A percentile compares a stretch with the other conserved stretches of the same genome.
Evolutionary conservation across 2,113 vertebrate genomes (phyloP).

Genomic region (Martes martes): DNA sequence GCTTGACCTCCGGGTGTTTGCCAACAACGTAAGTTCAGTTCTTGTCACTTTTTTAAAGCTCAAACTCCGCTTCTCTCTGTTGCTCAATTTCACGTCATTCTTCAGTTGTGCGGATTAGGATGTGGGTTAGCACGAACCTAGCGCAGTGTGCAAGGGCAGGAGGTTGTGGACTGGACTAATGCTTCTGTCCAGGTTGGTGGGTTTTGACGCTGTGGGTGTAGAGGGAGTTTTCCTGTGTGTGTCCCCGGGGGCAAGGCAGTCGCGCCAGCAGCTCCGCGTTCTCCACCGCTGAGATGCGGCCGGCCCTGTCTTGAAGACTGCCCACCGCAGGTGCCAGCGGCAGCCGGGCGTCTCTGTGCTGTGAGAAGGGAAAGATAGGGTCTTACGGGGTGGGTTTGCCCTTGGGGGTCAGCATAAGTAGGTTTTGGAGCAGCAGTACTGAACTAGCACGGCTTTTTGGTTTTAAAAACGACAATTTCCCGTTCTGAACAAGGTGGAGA

Average conservation of each 20-base stretch:
- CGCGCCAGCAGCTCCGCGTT: not conserved
- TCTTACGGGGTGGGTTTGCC: not conserved
- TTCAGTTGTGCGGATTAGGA: not conserved
- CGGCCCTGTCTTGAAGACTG: not conserved
- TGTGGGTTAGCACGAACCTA: not conserved
- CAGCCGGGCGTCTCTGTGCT: too few species aligned
- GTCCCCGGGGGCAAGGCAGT: not conserved
- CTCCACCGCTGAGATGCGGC: not conserved
- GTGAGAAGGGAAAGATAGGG: too few species aligned
- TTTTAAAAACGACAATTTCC: not conserved
- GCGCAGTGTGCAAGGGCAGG: too few species aligned
- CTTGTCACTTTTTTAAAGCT: not conserved
- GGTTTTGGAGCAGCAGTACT: not conserved
- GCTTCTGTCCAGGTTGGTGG: not conserved
- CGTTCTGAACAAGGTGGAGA: not conserved
- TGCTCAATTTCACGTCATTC: not conserved
- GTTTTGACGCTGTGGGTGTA: not conserved
- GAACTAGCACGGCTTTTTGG: not conserved
- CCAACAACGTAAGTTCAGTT: conserved; percentile 91
- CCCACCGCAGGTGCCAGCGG: fast-evolving
- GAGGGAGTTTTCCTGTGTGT: not conserved
- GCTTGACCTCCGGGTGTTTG: conserved; percentile 95
- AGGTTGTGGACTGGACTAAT: not conserved
- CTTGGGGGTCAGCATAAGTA: not conserved
- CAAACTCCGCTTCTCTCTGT: not conserved